Evolutionary conservation across 1,140 invertebrate species (phyloP).

Genomic region (Halesus radiatus): DNA sequence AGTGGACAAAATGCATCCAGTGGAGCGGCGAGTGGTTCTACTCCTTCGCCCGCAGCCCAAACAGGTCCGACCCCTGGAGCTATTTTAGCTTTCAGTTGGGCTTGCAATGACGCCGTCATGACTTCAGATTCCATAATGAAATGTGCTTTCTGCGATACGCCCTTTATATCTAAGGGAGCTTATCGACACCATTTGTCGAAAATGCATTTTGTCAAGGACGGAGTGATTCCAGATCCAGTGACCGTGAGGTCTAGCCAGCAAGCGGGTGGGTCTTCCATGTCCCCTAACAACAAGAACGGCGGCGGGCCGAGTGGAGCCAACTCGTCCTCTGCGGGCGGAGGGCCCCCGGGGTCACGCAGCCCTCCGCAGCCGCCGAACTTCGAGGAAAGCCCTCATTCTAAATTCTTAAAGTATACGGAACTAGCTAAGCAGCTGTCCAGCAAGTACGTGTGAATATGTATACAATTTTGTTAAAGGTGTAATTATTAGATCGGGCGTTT

Average conservation of each 20-base stretch:
- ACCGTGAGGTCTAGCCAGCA: constrained; percentile 70
- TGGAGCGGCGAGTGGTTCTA: constrained; percentile 61
- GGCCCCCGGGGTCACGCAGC: constrained; percentile 70
- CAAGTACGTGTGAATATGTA: constrained; percentile 85
- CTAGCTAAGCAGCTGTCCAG: constrained; percentile 95
- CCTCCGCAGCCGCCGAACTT: constrained; percentile 73
- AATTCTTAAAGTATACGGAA: constrained; percentile 97
- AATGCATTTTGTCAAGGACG: constrained; percentile 97
- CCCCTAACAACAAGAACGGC: constrained; percentile 65
- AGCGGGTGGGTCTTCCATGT: constrained; percentile 61
- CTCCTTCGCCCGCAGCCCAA: constrained; percentile 63
- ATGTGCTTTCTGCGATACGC: constrained; percentile 96
- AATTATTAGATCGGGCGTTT: constrained; percentile 35
- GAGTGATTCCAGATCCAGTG: constrained; percentile 81
- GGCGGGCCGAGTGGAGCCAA: constrained; percentile 59
- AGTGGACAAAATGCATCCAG: constrained; percentile 59
- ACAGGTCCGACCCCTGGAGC: constrained; percentile 79
- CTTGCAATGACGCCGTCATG: constrained; percentile 91
- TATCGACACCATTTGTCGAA: constrained; percentile 97
- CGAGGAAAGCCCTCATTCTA: constrained; percentile 94
- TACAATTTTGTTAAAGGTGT: constrained; percentile 42
- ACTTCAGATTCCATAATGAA: constrained; percentile 92
- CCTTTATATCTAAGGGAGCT: constrained; percentile 96
- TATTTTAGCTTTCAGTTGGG: constrained; percentile 93
- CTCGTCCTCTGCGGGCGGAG: constrained; percentile 65